A percentile compares a stretch with the other conserved stretches of the same genome.
phyloP scores from a whole-genome alignment of 37 sponge, comb jelly and placozoan genomes.

The Petrosia ficiformis region DNA sequence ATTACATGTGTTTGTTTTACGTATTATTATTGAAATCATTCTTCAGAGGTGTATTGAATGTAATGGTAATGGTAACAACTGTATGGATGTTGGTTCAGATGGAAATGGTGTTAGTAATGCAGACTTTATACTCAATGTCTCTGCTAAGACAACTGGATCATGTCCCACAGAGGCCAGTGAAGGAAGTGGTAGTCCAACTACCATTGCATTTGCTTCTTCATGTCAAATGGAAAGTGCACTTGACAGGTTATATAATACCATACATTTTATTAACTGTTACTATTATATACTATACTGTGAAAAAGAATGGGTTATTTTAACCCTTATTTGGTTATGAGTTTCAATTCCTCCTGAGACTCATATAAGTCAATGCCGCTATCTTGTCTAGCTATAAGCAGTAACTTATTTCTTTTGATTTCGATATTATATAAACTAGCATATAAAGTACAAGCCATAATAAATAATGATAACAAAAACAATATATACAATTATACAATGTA shows the following conservation, averaged over 20 bases:
- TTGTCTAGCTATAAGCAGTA: too few relatives aligned
- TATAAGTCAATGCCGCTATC: too few relatives aligned
- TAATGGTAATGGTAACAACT: neutral
- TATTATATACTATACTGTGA: neutral
- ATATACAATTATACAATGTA: too few relatives aligned
- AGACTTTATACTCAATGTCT: constrained; percentile 6
- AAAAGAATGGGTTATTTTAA: too few relatives aligned
- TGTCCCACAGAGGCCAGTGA: constrained; percentile 1
- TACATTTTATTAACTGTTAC: neutral
- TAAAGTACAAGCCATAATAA: too few relatives aligned
- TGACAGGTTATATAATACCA: too few relatives aligned
- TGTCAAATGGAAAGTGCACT: constrained; percentile 10
- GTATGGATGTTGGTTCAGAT: neutral
- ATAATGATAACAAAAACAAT: too few relatives aligned
- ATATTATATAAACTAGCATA: too few relatives aligned
- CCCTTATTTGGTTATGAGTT: too few relatives aligned
- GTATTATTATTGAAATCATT: neutral
- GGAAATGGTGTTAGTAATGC: constrained; percentile 3
- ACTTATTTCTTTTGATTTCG: too few relatives aligned
- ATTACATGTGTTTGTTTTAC: neutral
- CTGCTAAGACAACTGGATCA: neutral
- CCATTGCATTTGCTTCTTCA: neutral
- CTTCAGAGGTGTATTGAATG: neutral
- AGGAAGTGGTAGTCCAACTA: constrained; percentile 4
- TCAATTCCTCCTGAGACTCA: too few relatives aligned